Evolutionary conservation across 2,888 invertebrate species (phyloP).

Genomic region (Heliconius charithonia): DNA sequence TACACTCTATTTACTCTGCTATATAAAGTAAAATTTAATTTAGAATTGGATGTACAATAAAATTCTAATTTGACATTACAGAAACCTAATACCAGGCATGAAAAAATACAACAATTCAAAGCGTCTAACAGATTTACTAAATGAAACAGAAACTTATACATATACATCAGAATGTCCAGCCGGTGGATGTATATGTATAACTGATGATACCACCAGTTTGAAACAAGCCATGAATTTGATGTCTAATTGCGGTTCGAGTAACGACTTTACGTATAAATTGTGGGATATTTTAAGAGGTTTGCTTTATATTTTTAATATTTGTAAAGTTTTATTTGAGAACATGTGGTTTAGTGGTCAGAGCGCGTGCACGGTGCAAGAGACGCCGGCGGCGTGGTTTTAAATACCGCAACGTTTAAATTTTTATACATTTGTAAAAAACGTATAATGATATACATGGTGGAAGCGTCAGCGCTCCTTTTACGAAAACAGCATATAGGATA

Average conservation of each 20-base stretch:
- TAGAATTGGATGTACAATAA: not conserved
- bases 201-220: conserved; percentile 68
- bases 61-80: conserved; percentile 49
- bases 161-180: conserved; percentile 73
- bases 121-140: conserved; percentile 66
- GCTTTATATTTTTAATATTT: not conserved
- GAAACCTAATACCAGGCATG: conserved; percentile 60
- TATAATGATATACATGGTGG: too few species aligned
- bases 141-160: conserved; percentile 76
- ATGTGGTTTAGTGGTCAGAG: too few species aligned
- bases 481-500: too few species aligned
- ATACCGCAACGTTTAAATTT: too few species aligned
- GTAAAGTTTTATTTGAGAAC: too few species aligned
- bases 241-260: conserved; percentile 68
- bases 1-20: too few species aligned
- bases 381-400: too few species aligned
- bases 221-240: conserved; percentile 66
- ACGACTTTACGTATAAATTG: conserved; percentile 78
- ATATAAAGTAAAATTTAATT: too few species aligned
- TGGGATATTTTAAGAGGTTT: conserved; percentile 80
- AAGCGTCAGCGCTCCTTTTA: too few species aligned
- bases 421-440: too few species aligned
- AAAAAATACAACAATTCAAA: conserved; percentile 63
- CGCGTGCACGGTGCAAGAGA: too few species aligned
- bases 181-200: conserved; percentile 74